Evolutionary conservation across 2,797 vertebrate species (phyloP), one percentile per base, ranked within the genome.

Genomic region (Poecilia wingei): DNA sequence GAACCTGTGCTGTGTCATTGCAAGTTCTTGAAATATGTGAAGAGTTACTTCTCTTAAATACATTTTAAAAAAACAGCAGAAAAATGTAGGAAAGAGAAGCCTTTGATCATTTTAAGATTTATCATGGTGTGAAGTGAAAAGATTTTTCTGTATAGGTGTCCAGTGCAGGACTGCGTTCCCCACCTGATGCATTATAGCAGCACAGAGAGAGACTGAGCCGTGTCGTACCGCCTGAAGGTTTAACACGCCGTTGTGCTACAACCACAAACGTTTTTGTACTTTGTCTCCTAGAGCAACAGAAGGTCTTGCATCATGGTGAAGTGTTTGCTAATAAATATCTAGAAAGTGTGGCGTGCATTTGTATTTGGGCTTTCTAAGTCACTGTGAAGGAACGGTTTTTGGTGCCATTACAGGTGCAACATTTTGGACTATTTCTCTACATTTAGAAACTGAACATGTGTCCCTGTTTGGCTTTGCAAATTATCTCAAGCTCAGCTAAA

Each of bases 1-100:
- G 61, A 84, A 89, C 80, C 69, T 82, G 85, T 72, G 66, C 81
- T 77, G 84, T 78, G 79, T 82, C 86, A 74, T 16, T 57, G 45
- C 83, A 81, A 78, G 72, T 87, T 91, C 78, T 91, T 72, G 80
- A 83, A 87, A 77, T 75, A 69, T 57, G 72, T 77, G 79, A 85
- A 64, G 83, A 74, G 85, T 84, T 86, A 74, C 82, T 88, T 88
- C 82, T 85, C 78, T 68, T 51, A 64, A 79, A 82, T 75, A n/a
- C 25, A 61, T 61, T 18, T 41, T 4, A 43, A 72, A 20, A 8
- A 43, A 71, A 20, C 43, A 12, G 31, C 59, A 66, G 75, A 72
- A 59, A 68, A 84, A 76, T 51, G 57, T 39, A 22, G 45, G 78
- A 49, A 69, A 68, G 80, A 51, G 43, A 25, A 6, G 1, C 57